These are phyloP conservation scores for Papio anubis DNA, from an alignment of 2,113 vertebrate genomes.

Conservation along the genomic window DNA sequence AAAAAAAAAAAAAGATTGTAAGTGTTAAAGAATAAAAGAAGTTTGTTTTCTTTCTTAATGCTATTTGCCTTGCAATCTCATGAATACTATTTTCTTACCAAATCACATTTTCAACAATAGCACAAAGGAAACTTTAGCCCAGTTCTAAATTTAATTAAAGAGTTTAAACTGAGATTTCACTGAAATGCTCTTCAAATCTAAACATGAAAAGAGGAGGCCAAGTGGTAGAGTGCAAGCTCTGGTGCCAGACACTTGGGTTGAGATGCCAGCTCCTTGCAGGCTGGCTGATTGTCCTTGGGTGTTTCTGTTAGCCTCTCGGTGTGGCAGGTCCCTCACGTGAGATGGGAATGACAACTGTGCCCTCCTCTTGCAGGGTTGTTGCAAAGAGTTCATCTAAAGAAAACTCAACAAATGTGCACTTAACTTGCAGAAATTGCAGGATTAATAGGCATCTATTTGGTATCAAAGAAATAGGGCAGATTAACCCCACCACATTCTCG, in stretches of 20 bases:
- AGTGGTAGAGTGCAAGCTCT: neutral
- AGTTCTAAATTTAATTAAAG: neutral
- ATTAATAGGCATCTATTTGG: neutral
- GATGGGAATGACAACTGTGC: neutral
- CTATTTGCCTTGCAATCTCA: neutral
- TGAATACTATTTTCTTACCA: neutral
- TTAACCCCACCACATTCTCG: neutral
- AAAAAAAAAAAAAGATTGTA: neutral
- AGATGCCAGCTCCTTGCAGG: no score
- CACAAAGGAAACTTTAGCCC: neutral
- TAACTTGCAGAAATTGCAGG: neutral
- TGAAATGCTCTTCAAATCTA: neutral
- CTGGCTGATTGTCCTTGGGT: neutral
- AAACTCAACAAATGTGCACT: neutral
- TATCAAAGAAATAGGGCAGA: neutral
- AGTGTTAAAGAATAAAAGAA: neutral
- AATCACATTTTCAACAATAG: neutral
- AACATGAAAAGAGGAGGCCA: neutral
- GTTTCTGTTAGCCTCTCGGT: neutral
- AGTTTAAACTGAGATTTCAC: neutral
- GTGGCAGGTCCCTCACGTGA: accelerated
- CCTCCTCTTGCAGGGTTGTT: neutral
- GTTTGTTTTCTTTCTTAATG: neutral
- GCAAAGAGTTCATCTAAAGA: neutral
- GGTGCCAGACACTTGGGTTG: accelerated